Evolutionary conservation across 2,888 invertebrate genomes (phyloP), one percentile per base, ranked within the genome.

Genomic region (Amaurobius ferox): DNA sequence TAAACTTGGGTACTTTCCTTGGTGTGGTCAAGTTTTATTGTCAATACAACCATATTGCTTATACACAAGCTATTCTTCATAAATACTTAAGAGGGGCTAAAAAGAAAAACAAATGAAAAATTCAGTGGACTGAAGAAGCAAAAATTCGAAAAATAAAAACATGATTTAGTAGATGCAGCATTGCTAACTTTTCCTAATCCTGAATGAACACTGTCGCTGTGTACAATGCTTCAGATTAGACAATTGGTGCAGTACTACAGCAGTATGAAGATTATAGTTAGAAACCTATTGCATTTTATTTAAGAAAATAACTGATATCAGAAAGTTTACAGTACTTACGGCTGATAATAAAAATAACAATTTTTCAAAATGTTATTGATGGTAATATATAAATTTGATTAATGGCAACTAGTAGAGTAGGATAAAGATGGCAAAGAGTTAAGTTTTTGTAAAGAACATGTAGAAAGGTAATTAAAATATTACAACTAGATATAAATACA

Each of bases 211-310:
- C 61, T 74, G 3, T 0, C 40, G 0, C 44, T 85, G 7, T 23
- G 7, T 1, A 23, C 23, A 23, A 61, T 61, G 26, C 61, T 28
- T 61, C 61, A 1, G 61, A 89, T 28, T 44, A 48, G 23, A 88
- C 89, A 0, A 74, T 90, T 11, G 90, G 90, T 0, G 90, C 88
- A 0, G 89, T 87, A 1, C 90, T n/a, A n/a, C n/a, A n/a, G n/a
- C n/a, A 90, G 70, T 39, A 26, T 0, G 67, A 61, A 6, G 72
- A 70, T 0, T 72, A 68, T 6, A 44, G 5, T 0, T 90, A 89
- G 90, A 39, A 64, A 76, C 79, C 73, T 35, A 28, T 79, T 7
- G 72, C 76, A 9, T 79, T 61, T 44, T 39, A 61, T 30, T 79
- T 74, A 13, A 29, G n/a, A 28, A 72, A 62, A 23, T n/a, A n/a